Evolutionary conservation across 2,888 invertebrate genomes (phyloP), one percentile per base, ranked within the genome.

Genomic region (Didymodactylos carnosus): DNA sequence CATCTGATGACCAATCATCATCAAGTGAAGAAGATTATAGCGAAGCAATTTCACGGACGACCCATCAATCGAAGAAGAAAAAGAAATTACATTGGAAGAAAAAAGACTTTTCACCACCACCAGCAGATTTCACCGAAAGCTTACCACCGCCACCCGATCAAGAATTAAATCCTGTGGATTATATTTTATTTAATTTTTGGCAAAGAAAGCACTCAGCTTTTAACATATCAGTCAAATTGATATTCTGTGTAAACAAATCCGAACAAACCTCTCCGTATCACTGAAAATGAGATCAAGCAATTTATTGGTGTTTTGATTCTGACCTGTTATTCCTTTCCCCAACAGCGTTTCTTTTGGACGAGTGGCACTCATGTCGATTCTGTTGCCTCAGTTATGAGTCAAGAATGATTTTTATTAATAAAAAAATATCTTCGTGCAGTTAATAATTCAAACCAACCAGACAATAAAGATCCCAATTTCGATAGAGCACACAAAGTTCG

Each of bases 391-490:
- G 53, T 41, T 5, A 75, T 75, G 75, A 51, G 73, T 8, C 49
- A 41, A 16, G 72, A 75, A 39, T 29, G 76, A 40, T 76, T 76
- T 73, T 43, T 76, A 51, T 39, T 70, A 16, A 35, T 77, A 29
- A 41, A 72, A 43, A 72, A 72, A 73, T 77, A 73, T 71, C n/a
- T 77, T 2, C 77, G 77, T 73, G 76, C 77, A 70, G 73, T 76
- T 41, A 76, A 77, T 72, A 77, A 77, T 71, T 39, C 72, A n/a
- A 41, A 49, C 6, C 35, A 72, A 41, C 69, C 70, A 25, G 39
- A 19, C 14, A 51, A 41, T 29, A 70, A 40, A 27, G 71, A 76
- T 35, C 72, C 72, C 8, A 49, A 25, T 7, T 75, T 73, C 29
- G 77, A 77, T 73, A 51, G 70, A 29, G 49, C 74, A 27, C 76